Base-by-base conservation (phyloP, 1,140 invertebrate genomes). In the Cyclargus thomasi region DNA sequence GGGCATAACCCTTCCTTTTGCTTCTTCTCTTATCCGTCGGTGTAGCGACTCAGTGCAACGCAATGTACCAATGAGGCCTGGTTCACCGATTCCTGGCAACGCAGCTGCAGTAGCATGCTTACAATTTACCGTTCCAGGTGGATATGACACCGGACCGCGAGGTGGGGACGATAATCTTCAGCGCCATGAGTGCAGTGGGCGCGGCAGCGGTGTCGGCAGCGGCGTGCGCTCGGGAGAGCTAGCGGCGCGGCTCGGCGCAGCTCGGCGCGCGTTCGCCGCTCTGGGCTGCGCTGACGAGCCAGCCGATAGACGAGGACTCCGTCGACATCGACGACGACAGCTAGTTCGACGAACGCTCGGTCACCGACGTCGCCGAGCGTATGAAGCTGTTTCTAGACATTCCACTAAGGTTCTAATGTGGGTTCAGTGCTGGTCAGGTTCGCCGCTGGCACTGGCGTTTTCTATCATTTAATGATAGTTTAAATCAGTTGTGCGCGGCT, bases 201-300 rank as follows among this genome's bases (percentile, higher is more conserved):
- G 81, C 86, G 7, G 91, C 91, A 17, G 85, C 91, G 17, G 82
- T 85, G 47, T 80, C 83, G 7, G 81, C 83, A 59, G 80, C 91
- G 5, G 89, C 90, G 36, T 83, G 83, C 62, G 81, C 82, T 1
- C 77, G 87, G 16, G 90, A 90, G 82, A 92, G 91, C 90, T 92
- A 92, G 91, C 92, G 86, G 70, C 86, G 86, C 22, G 87, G 82
- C 79, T 88, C 87, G 70, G 87, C 81, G 73, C 78, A 80, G 75
- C 81, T 91, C 63, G 91, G 92, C 75, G 90, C 91, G 66, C 93
- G 93, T 69, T 92, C 92, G 57, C 94, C 94, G 47, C 84, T 94
- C 55, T 94, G 93, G 93, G 93, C 92, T 35, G 92, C 93, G 64
- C 89, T 94, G 69, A 94, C 94, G 20, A 92, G 94, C 80, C 93